These are phyloP conservation scores for Kradibia gibbosae DNA, from an alignment of 1,140 invertebrate species.

Conservation along the genomic window DNA sequence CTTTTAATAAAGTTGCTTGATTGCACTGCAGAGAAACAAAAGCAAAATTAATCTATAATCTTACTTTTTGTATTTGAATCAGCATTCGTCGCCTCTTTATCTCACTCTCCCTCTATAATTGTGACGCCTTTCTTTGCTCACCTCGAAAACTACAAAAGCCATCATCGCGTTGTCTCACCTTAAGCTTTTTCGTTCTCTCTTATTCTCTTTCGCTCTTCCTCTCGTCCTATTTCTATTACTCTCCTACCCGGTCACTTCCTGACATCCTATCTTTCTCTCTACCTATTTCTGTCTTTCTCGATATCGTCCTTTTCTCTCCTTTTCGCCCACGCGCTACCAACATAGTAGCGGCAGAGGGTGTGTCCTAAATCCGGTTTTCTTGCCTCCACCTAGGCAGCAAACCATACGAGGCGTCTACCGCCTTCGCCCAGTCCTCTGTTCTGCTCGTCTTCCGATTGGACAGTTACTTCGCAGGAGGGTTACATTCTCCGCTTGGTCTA, in stretches of 20 bases:
- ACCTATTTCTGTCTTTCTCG: neutral
- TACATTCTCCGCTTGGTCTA: neutral
- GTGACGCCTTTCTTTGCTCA: slow-evolving; percentile 6
- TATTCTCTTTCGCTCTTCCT: neutral
- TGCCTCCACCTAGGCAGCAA: neutral
- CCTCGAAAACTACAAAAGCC: slow-evolving; percentile 20
- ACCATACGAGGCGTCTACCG: neutral
- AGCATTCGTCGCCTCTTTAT: slow-evolving; percentile 17
- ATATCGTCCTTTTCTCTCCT: neutral
- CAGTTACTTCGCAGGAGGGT: neutral
- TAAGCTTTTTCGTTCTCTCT: slow-evolving; percentile 24
- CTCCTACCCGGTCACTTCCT: neutral
- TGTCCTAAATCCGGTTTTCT: slow-evolving; percentile 52
- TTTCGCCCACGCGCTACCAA: neutral
- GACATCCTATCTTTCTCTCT: neutral
- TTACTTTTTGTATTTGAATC: neutral
- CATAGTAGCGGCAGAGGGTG: neutral
- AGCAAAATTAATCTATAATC: slow-evolving; percentile 27
- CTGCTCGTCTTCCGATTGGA: slow-evolving; percentile 5
- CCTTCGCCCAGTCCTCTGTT: neutral
- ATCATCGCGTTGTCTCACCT: neutral
- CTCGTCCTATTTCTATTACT: neutral
- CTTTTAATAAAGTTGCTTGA: neutral
- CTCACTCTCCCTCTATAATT: neutral
- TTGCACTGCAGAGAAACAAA: neutral